phyloP scores from a whole-genome alignment of 2,113 vertebrate genomes.

The Petromus typicus region DNA sequence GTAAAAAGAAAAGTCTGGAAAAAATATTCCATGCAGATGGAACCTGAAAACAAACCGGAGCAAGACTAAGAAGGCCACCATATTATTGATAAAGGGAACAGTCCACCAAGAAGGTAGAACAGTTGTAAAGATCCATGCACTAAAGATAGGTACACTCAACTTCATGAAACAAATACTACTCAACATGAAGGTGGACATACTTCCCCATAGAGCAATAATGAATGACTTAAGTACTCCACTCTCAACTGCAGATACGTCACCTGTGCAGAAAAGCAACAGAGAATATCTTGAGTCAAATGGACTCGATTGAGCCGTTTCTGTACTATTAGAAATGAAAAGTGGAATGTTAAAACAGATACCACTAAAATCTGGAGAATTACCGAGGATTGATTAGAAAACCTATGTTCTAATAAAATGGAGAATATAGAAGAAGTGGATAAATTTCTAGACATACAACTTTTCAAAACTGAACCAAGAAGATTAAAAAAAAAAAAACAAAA shows the following conservation, averaged over 20 bases:
- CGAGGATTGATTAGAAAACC: background rate
- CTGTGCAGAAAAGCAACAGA: background rate
- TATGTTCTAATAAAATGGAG: background rate
- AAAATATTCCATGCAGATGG: background rate
- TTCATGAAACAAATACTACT: background rate
- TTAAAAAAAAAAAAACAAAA: background rate
- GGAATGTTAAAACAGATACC: background rate
- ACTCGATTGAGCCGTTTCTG: background rate
- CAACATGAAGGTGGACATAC: background rate
- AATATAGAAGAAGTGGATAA: background rate
- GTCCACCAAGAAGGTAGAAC: background rate
- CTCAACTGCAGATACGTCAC: background rate
- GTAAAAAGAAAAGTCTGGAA: background rate
- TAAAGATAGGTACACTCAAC: background rate
- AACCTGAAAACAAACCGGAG: too few relatives aligned
- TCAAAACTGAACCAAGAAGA: background rate
- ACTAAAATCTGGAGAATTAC: background rate
- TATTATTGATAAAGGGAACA: background rate
- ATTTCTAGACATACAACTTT: background rate
- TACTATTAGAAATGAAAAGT: background rate
- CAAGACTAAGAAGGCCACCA: background rate
- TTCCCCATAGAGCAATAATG: background rate
- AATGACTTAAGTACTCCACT: background rate
- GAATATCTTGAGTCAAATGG: background rate
- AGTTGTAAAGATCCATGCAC: background rate